phyloP scores from a whole-genome alignment of 2,113 vertebrate genomes.

The Equus quagga region DNA sequence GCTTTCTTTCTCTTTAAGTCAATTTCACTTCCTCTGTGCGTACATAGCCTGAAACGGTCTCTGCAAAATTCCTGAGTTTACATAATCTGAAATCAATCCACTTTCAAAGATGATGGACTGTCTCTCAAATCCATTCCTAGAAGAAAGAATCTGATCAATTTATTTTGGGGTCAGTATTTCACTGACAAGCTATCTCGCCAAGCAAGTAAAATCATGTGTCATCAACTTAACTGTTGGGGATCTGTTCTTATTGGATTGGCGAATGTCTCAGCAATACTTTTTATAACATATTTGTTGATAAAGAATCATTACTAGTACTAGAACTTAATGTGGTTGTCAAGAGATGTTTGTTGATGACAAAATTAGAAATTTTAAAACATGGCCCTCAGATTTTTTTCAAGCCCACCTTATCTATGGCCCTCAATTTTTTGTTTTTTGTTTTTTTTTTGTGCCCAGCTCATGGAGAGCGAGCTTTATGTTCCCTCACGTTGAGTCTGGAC shows the following conservation, averaged over 20 bases:
- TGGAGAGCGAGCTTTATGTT: neutral
- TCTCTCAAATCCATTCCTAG: neutral
- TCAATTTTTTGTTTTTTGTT: neutral
- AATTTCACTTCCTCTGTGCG: neutral
- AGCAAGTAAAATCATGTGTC: neutral
- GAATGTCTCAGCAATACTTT: neutral
- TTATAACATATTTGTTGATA: neutral
- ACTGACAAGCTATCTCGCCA: neutral
- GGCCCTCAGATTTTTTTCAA: neutral
- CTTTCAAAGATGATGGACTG: conserved; percentile 7
- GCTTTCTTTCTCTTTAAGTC: neutral
- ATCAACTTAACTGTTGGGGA: neutral
- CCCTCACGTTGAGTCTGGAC: accelerated
- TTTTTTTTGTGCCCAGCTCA: neutral
- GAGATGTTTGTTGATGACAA: neutral
- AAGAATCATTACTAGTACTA: neutral
- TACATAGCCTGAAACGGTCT: neutral
- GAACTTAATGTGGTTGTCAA: neutral
- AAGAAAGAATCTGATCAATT: neutral
- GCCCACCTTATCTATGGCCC: no score
- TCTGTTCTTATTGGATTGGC: neutral
- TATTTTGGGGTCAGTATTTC: neutral
- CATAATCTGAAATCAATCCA: neutral
- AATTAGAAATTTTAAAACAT: neutral
- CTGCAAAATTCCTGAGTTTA: neutral